These are phyloP conservation scores for Bellardia bayeri DNA, from an alignment of 2,888 invertebrate species.

Conservation along the genomic window DNA sequence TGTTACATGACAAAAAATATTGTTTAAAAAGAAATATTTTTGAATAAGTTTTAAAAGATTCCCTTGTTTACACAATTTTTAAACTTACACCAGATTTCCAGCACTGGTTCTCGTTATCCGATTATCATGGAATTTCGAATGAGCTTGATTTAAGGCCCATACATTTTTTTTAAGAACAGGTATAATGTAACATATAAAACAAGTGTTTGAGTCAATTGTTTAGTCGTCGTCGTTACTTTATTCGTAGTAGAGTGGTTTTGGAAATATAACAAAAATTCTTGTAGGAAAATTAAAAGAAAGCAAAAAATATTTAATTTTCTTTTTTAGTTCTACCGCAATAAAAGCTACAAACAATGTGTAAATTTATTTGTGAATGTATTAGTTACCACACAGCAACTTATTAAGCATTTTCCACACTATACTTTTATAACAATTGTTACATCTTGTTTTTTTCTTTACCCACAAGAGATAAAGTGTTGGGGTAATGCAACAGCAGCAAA, in stretches of 20 bases:
- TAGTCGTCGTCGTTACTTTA: slow-evolving; percentile 25
- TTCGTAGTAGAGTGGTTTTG: background rate
- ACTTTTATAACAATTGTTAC: background rate
- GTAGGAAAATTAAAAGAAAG: slow-evolving; percentile 54
- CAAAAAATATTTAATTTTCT: slow-evolving; percentile 51
- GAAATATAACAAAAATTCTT: background rate
- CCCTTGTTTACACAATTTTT: too few species aligned
- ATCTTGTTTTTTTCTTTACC: background rate
- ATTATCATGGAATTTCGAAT: too few species aligned
- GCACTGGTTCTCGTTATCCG: too few species aligned
- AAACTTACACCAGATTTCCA: too few species aligned
- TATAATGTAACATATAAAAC: background rate
- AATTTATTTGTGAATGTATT: slow-evolving; percentile 36
- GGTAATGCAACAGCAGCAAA: background rate
- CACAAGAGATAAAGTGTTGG: slow-evolving; percentile 35
- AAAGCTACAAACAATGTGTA: slow-evolving; percentile 36
- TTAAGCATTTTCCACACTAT: slow-evolving; percentile 36
- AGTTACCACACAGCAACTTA: slow-evolving; percentile 23
- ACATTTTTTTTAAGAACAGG: background rate
- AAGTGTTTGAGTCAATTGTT: background rate
- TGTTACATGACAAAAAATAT: too few species aligned
- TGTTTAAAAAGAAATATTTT: too few species aligned
- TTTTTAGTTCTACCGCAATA: slow-evolving; percentile 34
- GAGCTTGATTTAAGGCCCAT: background rate
- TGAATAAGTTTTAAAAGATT: too few species aligned